Evolutionary conservation across 53 echinoderm and acorn worm genomes (phyloP).

Genomic region (Mesocentrotus franciscanus): DNA sequence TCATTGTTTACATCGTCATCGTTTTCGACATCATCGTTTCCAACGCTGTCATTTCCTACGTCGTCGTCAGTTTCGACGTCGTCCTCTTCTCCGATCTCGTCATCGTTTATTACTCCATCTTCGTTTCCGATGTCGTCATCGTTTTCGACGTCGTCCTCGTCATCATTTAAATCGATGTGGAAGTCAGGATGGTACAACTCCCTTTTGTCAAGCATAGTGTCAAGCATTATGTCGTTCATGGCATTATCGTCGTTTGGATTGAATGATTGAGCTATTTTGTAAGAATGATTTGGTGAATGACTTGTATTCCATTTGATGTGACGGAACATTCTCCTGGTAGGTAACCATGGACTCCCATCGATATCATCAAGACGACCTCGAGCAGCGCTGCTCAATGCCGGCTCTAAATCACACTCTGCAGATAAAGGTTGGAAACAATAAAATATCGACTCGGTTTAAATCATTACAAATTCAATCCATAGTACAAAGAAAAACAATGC

Average conservation of each 20-base stretch:
- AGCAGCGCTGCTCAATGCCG: not conserved
- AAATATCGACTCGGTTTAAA: not conserved
- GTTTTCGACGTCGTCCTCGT: not conserved
- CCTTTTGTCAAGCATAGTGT: not conserved
- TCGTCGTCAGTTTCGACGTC: not conserved
- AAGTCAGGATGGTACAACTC: conserved; percentile 3
- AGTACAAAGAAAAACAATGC: no score
- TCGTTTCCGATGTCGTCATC: not conserved
- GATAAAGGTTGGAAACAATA: not conserved
- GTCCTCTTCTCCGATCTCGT: no score
- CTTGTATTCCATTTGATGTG: not conserved
- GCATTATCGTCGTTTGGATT: not conserved
- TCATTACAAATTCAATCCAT: no score
- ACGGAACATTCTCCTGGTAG: not conserved
- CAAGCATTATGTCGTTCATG: not conserved
- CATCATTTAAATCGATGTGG: not conserved
- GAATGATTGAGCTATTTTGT: not conserved
- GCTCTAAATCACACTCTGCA: not conserved
- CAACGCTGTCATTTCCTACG: not conserved
- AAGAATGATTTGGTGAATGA: conserved; percentile 15
- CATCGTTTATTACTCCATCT: no score
- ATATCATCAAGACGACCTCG: not conserved
- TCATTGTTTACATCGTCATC: not conserved
- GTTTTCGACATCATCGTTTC: not conserved
- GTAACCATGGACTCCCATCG: conserved; percentile 29